These are phyloP conservation scores for Stenodera caucasica DNA, from an alignment of 2,888 invertebrate genomes.

Conservation along the genomic window DNA sequence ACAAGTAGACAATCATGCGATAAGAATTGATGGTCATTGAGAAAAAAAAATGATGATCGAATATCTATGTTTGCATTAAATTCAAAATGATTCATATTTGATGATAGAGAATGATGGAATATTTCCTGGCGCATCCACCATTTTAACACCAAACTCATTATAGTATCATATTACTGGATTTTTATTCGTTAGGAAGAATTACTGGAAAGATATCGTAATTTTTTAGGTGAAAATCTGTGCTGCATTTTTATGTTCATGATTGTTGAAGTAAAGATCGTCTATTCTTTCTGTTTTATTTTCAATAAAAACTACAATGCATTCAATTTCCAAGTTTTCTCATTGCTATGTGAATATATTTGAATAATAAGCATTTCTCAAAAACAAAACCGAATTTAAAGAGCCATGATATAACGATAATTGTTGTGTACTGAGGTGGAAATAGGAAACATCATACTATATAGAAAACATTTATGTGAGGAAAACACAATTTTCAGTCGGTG, in stretches of 20 bases:
- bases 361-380: background rate
- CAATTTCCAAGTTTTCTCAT: background rate
- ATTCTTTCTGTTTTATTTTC: no score
- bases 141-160: background rate
- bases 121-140: slow-evolving; percentile 1
- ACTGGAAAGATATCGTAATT: no score
- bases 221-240: no score
- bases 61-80: background rate
- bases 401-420: slow-evolving; percentile 12
- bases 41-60: background rate
- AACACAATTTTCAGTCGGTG: slow-evolving; percentile 22
- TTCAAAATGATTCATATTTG: background rate
- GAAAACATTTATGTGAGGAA: slow-evolving; percentile 27
- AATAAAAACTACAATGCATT: background rate
- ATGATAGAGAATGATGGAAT: background rate
- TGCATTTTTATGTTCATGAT: no score
- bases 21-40: background rate
- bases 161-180: background rate
- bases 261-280: no score
- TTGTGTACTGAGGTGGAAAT: slow-evolving; percentile 22
- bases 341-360: background rate
- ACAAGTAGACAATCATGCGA: background rate
- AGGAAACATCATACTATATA: slow-evolving; percentile 23
- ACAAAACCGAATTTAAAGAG: background rate
- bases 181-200: background rate